Base-by-base conservation (phyloP, 2,888 invertebrate genomes). In the Caenorhabditis becei region DNA sequence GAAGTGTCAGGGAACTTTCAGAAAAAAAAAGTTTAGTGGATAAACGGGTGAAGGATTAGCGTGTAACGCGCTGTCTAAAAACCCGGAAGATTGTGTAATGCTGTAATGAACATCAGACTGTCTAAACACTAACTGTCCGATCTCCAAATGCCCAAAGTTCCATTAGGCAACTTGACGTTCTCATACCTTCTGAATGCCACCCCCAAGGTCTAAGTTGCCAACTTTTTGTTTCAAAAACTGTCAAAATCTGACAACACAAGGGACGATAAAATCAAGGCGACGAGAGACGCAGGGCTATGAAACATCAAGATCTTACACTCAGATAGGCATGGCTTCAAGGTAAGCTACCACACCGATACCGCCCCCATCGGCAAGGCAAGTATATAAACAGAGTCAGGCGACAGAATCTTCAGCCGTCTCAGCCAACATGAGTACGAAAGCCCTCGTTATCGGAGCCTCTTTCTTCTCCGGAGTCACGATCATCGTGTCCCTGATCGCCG, bases 381-480 rank as follows among this genome's bases (percentile, higher is more conserved):
- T 77, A 77, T 77, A 77, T 63, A 77, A 70, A 69, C 54, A 16
- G 10, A 18, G n/a, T 7, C 8, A 0, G 47, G n/a, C 18, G 47
- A 4, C 5, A 8, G 23, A 77, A 53, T 41, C 54, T 14, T 67
- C 77, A 69, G 67, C 59, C 59, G 65, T 74, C 74, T 35, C 66
- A 59, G 54, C 51, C 49, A 72, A 28, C 28, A 86, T 86, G 86
- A 83, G 82, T 69, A 72, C 84, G 47, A 86, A 86, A 67, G 77
- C 84, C 63, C 72, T 86, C 72, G 84, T 85, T 41, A 77, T 83
- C 59, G 81, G 80, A 35, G 83, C 86, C 16, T 85, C 87, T 16
- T 85, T 72, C 56, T 83, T 84, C 72, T 84, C 83, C 59, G 87
- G 86, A 32, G 66, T 84, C 71, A 84, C 85, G 32, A 86, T 87